Conservation (phyloP, 2,888 invertebrate genomes). For the Apocheima hispidaria region DNA sequence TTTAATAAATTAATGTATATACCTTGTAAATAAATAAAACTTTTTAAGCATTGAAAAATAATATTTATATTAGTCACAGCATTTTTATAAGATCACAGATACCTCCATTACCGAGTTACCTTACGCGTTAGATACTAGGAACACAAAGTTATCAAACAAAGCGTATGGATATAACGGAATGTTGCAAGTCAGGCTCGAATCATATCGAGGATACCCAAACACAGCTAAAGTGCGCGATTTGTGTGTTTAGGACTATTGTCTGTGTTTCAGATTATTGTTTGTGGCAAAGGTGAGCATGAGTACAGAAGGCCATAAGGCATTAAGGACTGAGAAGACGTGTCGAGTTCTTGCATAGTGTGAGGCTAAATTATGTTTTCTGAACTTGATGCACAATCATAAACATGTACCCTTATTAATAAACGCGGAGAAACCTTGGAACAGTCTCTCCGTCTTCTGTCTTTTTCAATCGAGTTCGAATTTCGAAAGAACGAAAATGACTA, state of each 20-base stretch:
- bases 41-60: background rate
- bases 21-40: too few relatives aligned
- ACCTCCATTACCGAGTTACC: background rate
- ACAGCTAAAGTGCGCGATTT: slow-evolving; percentile 2
- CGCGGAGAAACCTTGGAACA: too few relatives aligned
- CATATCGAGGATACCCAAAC: background rate
- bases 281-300: background rate
- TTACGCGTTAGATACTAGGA: background rate
- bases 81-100: too few relatives aligned
- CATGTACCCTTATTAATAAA: too few relatives aligned
- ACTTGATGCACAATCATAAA: too few relatives aligned
- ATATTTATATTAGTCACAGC: background rate
- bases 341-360: too few relatives aligned
- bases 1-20: too few relatives aligned
- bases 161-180: background rate
- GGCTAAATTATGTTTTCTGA: too few relatives aligned
- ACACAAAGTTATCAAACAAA: slow-evolving; percentile 1
- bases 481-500: too few relatives aligned
- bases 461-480: too few relatives aligned
- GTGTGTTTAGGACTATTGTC: slow-evolving; percentile 13
- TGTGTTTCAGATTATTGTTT: slow-evolving; percentile 14
- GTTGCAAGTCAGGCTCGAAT: slow-evolving; percentile 3
- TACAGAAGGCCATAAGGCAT: background rate
- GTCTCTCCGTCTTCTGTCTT: too few relatives aligned
- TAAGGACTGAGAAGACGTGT: background rate